Evolutionary conservation across 2,888 invertebrate genomes (phyloP), one percentile per base, ranked within the genome.

Genomic region (Ellobium chinense): DNA sequence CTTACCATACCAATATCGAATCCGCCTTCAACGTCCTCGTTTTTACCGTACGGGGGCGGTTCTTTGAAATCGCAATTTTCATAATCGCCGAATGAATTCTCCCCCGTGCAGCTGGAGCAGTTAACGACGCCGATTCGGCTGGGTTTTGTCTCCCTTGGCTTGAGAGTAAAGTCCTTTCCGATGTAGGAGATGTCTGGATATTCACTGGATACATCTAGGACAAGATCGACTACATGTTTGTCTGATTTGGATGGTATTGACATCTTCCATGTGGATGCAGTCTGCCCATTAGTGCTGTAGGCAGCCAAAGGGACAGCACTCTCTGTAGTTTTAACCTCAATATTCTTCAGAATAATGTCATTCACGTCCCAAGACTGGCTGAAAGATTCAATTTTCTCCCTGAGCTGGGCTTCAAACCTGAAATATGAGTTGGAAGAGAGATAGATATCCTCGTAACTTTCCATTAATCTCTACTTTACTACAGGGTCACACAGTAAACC

Each of bases 351-450:
- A 24, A 58, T 7, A 62, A 83, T 72, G 37, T 83, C 83, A 21
- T 83, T 58, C 12, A 83, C 39, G 2, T 62, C 63, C 83, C 80
- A 83, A 24, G 62, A 70, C 78, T 83, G 83, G 63, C 56, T 31
- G 70, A 80, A 83, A 5, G 62, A 62, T 62, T 80, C 69, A 58
- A 77, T 69, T n/a, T 69, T 72, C 31, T 80, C 65, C 14, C 73
- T 60, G 54, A 83, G 74, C 31, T 80, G 83, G 12, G 83, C 72
- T 37, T 58, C 37, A 60, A 80, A 83, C 14, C 80, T 65, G 62
- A 58, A 54, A 24, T n/a, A n/a, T n/a, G n/a, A n/a, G n/a, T n/a
- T 36, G 36, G 31, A 9, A 21, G n/a, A 37, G 21, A 31, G 66
- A 31, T 29, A 68, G 7, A 5, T 68, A 5, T 4, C 18, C 27